phyloP scores from a whole-genome alignment of 2,113 vertebrate species.

The Microcebus lehilahytsara region DNA sequence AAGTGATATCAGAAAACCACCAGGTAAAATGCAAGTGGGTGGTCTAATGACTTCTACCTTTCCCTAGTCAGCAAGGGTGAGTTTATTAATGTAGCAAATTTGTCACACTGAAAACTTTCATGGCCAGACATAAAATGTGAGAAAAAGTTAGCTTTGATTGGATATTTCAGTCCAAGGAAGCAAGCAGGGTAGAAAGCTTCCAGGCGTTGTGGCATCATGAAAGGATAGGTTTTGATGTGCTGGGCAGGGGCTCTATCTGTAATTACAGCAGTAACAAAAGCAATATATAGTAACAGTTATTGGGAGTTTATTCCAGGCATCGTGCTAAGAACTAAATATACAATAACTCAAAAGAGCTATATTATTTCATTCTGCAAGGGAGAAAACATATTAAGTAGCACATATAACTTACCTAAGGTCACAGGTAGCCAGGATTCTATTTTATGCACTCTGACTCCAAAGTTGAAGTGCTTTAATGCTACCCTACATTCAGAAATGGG shows the following conservation, averaged over 20 bases:
- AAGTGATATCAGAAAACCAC: background rate
- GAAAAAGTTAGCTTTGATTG: background rate
- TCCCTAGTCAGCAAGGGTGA: background rate
- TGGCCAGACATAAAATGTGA: background rate
- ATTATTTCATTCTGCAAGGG: background rate
- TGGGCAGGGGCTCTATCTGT: background rate
- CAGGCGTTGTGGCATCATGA: background rate
- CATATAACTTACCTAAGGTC: background rate
- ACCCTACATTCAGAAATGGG: background rate
- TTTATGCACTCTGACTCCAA: background rate
- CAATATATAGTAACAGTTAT: fast-evolving
- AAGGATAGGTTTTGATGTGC: background rate
- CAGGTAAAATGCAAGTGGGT: background rate
- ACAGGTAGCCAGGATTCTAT: background rate
- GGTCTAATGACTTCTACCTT: background rate
- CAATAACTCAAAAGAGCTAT: background rate
- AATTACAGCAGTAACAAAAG: background rate
- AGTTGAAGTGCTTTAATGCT: background rate
- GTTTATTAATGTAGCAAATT: background rate
- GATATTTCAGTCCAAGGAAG: background rate
- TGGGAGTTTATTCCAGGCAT: background rate
- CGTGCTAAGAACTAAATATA: background rate
- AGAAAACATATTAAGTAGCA: background rate
- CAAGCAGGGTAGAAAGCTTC: background rate
- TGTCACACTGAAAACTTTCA: background rate